A percentile compares a stretch with the other conserved stretches of the same genome.
Evolutionary conservation across 2,113 vertebrate species (phyloP).

Genomic region (Eulemur macaco): DNA sequence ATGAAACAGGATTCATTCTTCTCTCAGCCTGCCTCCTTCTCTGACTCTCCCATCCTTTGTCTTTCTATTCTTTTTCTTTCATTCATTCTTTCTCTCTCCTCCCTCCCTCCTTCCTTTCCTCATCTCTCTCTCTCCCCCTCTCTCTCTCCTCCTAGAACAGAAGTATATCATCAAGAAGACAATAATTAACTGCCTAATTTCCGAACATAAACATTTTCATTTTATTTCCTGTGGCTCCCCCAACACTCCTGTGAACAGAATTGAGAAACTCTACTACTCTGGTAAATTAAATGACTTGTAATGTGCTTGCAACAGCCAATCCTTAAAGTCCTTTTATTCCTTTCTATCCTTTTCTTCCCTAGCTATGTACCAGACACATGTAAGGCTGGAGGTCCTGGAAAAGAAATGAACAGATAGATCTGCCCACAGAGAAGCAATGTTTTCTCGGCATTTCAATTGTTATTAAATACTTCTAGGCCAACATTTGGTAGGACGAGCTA

Average conservation of each 20-base stretch:
- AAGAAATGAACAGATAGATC: neutral
- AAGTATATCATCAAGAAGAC: neutral
- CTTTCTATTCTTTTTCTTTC: neutral
- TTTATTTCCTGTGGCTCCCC: neutral
- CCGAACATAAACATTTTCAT: neutral
- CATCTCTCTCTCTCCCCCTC: no score
- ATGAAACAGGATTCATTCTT: neutral
- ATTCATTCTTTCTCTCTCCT: neutral
- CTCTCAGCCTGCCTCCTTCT: neutral
- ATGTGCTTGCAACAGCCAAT: neutral
- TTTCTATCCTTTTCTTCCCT: neutral
- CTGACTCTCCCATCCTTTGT: neutral
- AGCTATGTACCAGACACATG: neutral
- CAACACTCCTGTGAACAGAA: neutral
- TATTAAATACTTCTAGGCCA: neutral
- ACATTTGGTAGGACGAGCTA: neutral
- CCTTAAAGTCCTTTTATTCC: neutral
- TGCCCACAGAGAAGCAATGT: neutral
- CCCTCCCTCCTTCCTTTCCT: neutral
- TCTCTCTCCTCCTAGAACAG: neutral
- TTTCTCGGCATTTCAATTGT: neutral
- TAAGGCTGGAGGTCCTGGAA: neutral
- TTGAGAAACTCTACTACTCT: neutral
- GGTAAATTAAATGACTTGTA: neutral
- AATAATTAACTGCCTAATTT: neutral